Conservation (phyloP, 2,113 vertebrate genomes). For the Clarias gariepinus region DNA sequence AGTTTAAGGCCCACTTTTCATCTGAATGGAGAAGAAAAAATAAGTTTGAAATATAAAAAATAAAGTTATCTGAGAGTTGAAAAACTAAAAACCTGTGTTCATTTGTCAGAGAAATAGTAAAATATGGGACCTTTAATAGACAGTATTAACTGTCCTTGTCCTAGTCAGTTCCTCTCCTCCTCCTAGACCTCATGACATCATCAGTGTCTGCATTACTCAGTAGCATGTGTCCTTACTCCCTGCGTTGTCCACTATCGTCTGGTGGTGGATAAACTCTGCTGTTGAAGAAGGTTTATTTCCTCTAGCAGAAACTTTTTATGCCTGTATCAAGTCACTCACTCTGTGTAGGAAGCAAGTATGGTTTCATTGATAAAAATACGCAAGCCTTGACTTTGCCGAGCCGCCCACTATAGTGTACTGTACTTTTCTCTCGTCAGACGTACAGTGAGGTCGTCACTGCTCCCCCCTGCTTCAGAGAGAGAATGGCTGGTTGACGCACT, state of each 20-base stretch:
- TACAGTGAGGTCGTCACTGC: conserved; percentile 13
- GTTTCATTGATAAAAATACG: conserved; percentile 19
- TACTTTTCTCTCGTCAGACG: conserved; percentile 1
- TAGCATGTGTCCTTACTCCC: background rate
- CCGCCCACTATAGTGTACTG: conserved; percentile 18
- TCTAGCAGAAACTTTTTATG: conserved; percentile 14
- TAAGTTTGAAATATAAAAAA: no score
- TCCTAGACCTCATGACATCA: background rate
- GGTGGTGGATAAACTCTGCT: background rate
- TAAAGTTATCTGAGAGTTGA: no score
- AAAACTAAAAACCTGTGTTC: no score
- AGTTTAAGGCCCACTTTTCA: no score
- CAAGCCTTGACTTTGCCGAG: conserved; percentile 5
- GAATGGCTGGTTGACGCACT: conserved; percentile 24
- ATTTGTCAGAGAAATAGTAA: no score
- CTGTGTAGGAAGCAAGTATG: conserved; percentile 13
- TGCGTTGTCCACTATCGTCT: background rate
- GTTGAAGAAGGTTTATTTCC: background rate
- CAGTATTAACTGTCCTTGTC: background rate
- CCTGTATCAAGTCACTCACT: background rate
- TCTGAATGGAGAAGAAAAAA: no score
- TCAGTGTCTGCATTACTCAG: background rate
- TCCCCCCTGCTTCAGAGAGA: background rate
- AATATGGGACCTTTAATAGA: no score
- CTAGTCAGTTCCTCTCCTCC: background rate